Percentiles rank a stretch among this genome's conserved stretches.
Conservation (phyloP, 2,888 invertebrate species). For the Pyrochroa serraticornis region DNA sequence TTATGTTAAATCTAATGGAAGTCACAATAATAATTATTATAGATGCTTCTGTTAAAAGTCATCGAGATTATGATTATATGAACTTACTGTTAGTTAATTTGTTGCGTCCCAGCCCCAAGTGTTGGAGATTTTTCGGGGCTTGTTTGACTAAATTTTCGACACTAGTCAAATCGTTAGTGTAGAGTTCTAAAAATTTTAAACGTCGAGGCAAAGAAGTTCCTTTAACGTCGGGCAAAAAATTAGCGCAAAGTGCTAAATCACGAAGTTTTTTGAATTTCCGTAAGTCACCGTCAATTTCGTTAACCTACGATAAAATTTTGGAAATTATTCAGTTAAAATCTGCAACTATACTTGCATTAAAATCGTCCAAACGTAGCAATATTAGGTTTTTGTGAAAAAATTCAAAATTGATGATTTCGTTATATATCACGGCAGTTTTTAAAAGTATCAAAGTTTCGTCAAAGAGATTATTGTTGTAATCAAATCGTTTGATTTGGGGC, state of each 20-base stretch:
- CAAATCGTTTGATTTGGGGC: constrained; percentile 34
- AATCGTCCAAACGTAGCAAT: constrained; percentile 41
- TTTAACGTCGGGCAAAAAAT: constrained; percentile 52
- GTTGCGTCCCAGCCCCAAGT: constrained; percentile 63
- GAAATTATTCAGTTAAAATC: background rate
- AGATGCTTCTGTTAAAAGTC: constrained; percentile 11
- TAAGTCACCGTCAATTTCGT: constrained; percentile 57
- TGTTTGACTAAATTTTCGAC: constrained; percentile 51
- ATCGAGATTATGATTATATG: background rate
- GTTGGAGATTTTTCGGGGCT: constrained; percentile 56
- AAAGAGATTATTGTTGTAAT: constrained; percentile 40
- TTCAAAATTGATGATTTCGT: constrained; percentile 41
- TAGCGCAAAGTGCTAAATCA: constrained; percentile 60
- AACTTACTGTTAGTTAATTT: constrained; percentile 38
- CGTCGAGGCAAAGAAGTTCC: constrained; percentile 55
- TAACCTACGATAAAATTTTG: constrained; percentile 58
- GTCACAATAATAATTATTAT: constrained; percentile 32
- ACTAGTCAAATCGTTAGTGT: constrained; percentile 58
- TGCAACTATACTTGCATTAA: constrained; percentile 39
- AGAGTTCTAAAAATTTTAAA: constrained; percentile 59
- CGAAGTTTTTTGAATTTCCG: constrained; percentile 56
- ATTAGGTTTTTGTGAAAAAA: constrained; percentile 40
- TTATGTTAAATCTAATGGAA: constrained; percentile 41
- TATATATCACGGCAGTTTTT: constrained; percentile 38
- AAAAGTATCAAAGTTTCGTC: constrained; percentile 40